These are phyloP conservation scores for Cylindroiulus punctatus DNA, from an alignment of 2,888 invertebrate species.

Conservation along the genomic window DNA sequence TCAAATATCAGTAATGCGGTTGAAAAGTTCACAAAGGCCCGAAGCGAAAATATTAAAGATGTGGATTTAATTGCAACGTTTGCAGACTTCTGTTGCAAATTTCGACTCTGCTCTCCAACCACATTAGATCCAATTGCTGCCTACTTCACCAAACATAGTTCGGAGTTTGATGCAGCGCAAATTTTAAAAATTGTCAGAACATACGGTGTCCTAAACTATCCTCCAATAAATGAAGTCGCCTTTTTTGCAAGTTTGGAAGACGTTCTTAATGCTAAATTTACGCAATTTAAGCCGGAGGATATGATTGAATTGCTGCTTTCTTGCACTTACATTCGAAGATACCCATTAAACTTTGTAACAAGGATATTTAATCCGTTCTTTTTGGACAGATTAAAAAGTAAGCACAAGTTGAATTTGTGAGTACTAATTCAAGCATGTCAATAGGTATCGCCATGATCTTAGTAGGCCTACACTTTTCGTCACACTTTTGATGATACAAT, in stretches of 20 bases:
- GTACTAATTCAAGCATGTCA: too few relatives aligned
- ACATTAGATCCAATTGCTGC: slow-evolving; percentile 72
- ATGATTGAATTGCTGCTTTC: slow-evolving; percentile 73
- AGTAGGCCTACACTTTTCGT: too few relatives aligned
- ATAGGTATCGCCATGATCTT: too few relatives aligned
- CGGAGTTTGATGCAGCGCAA: slow-evolving; percentile 69
- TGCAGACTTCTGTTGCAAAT: slow-evolving; percentile 73
- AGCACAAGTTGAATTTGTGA: slow-evolving; percentile 59
- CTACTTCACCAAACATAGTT: slow-evolving; percentile 70
- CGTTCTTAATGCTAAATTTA: slow-evolving; percentile 70
- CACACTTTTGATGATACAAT: too few relatives aligned
- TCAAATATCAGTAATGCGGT: slow-evolving; percentile 71
- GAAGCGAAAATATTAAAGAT: slow-evolving; percentile 65
- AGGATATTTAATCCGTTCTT: slow-evolving; percentile 74
- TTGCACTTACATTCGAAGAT: slow-evolving; percentile 73
- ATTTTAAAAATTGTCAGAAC: slow-evolving; percentile 72
- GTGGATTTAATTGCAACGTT: slow-evolving; percentile 73
- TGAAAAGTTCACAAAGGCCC: slow-evolving; percentile 73
- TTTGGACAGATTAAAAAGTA: slow-evolving; percentile 70
- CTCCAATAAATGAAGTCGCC: slow-evolving; percentile 68
- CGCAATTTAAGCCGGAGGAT: slow-evolving; percentile 71
- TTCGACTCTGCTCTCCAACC: slow-evolving; percentile 70
- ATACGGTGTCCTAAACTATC: slow-evolving; percentile 73
- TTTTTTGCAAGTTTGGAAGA: slow-evolving; percentile 73
- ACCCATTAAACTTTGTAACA: slow-evolving; percentile 72